These are phyloP conservation scores for Cataglyphis rosenhaueri DNA, from an alignment of 2,888 invertebrate genomes.

Conservation along the genomic window DNA sequence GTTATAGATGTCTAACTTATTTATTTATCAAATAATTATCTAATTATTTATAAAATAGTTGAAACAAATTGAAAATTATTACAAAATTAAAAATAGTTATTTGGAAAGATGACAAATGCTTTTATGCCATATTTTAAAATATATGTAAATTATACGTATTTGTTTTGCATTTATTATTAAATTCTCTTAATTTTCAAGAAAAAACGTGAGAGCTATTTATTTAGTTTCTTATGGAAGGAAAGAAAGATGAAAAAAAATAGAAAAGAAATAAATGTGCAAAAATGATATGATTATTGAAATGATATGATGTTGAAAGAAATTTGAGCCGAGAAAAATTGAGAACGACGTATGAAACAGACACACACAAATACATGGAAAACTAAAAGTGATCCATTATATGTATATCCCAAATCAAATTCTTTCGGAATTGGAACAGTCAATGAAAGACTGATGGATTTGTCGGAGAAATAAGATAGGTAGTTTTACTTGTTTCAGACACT, in stretches of 20 bases:
- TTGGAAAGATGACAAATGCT: not conserved
- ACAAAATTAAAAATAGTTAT: not conserved
- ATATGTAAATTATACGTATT: not conserved
- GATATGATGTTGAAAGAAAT: not conserved
- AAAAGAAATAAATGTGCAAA: not conserved
- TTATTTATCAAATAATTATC: slow-evolving; percentile 4
- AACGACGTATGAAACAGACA: slow-evolving; percentile 9
- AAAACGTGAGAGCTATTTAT: not conserved
- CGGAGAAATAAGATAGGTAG: not conserved
- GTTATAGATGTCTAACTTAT: not conserved
- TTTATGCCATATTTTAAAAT: not conserved
- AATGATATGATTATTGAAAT: not conserved
- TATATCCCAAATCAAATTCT: slow-evolving; percentile 24
- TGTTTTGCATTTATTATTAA: not conserved
- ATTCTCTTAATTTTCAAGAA: not conserved
- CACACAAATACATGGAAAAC: not conserved
- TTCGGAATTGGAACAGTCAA: not conserved
- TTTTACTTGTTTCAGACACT: not conserved
- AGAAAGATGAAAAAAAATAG: not conserved
- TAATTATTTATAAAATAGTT: slow-evolving; percentile 6
- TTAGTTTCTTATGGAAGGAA: not conserved
- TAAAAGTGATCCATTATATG: slow-evolving; percentile 19
- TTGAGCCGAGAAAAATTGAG: not conserved
- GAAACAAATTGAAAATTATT: slow-evolving; percentile 2
- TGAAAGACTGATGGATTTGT: slow-evolving; percentile 3